Evolutionary conservation across 1,140 invertebrate species (phyloP).

Genomic region (Calliphora vicina): DNA sequence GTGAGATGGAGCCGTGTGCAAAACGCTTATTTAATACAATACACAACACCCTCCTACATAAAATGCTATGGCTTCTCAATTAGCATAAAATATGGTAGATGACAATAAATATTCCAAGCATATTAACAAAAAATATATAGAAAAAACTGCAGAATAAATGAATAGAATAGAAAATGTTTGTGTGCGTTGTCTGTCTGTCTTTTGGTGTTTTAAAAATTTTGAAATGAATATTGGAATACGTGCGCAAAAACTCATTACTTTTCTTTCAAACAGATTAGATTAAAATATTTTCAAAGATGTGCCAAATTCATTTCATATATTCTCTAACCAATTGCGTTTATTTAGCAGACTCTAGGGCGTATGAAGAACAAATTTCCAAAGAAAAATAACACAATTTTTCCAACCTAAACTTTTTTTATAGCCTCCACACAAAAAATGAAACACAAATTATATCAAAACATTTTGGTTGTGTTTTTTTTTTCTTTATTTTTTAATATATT

Average conservation of each 20-base stretch:
- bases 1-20: constrained; percentile 53
- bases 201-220: neutral
- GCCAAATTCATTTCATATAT: neutral
- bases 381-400: neutral
- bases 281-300: neutral
- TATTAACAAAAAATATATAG: neutral
- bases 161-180: neutral
- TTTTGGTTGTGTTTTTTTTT: neutral
- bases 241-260: constrained; percentile 42
- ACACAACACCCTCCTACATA: constrained; percentile 49
- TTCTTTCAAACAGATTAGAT: neutral
- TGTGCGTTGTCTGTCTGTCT: no score
- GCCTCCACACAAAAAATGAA: neutral
- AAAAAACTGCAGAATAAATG: neutral
- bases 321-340: no score
- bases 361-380: neutral
- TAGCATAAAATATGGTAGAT: constrained; percentile 61
- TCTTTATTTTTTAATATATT: neutral
- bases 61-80: constrained; percentile 45
- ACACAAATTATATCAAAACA: neutral
- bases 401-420: no score
- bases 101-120: constrained; percentile 46
- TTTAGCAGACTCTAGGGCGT: neutral
- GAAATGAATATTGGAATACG: constrained; percentile 35
- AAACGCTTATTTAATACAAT: constrained; percentile 59